Percentiles rank a stretch among this genome's conserved stretches.
Conservation (phyloP, 2,888 invertebrate species). For the Thalpophila matura region DNA sequence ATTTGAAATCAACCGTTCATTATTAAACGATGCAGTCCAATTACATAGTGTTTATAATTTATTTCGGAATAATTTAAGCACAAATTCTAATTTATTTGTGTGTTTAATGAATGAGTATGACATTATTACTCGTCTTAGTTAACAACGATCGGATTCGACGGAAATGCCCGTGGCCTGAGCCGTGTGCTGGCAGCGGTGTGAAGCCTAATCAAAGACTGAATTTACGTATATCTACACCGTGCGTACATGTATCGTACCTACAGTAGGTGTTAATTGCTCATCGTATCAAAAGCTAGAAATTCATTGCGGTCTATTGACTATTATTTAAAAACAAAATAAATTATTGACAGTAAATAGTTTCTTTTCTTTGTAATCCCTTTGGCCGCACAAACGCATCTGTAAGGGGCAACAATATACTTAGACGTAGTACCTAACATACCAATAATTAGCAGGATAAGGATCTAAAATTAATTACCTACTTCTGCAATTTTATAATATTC, state of each 20-base stretch:
- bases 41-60: constrained; percentile 69
- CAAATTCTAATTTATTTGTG: constrained; percentile 73
- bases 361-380: constrained; percentile 2
- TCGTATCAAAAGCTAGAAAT: constrained; percentile 82
- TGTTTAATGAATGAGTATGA: constrained; percentile 65
- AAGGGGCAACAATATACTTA: too few relatives aligned
- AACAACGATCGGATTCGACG: constrained; percentile 73
- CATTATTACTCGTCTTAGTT: constrained; percentile 65
- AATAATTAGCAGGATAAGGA: too few relatives aligned
- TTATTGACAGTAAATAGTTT: constrained; percentile 61
- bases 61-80: constrained; percentile 68
- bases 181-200: constrained; percentile 64
- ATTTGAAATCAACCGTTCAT: constrained; percentile 58
- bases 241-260: constrained; percentile 69
- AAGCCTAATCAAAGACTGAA: constrained; percentile 89
- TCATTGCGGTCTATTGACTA: constrained; percentile 88
- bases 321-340: constrained; percentile 78
- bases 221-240: constrained; percentile 82
- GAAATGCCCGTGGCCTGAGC: constrained; percentile 64
- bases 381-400: background rate
- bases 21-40: constrained; percentile 69
- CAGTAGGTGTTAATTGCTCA: constrained; percentile 83
- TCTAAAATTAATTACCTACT: too few relatives aligned
- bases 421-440: too few relatives aligned
- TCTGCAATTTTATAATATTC: too few relatives aligned